Conservation (phyloP, 2,113 vertebrate genomes). For the Clarias batrachus region DNA sequence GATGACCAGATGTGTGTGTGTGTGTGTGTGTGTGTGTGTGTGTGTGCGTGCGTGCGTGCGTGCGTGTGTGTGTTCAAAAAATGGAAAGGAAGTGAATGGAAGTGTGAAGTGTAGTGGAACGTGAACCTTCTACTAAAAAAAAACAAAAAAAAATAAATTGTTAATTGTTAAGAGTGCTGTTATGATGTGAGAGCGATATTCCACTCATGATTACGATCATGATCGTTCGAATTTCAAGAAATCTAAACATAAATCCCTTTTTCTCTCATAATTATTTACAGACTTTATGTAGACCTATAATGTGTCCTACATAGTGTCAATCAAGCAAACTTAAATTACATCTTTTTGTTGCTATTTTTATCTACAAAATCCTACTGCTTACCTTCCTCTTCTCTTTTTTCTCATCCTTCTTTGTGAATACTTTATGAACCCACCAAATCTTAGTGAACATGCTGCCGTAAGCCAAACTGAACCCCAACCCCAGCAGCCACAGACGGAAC, state of each 20-base stretch:
- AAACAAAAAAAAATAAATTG: no score
- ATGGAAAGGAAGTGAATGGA: slow-evolving; percentile 26
- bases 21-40: slow-evolving; percentile 3
- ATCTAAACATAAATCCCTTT: background rate
- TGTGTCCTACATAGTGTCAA: background rate
- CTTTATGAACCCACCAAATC: slow-evolving; percentile 97
- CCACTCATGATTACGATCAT: background rate
- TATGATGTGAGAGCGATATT: background rate
- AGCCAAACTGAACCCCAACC: slow-evolving; percentile 89
- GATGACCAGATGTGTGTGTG: background rate
- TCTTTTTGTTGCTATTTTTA: background rate
- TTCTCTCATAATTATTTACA: background rate
- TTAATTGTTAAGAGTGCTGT: background rate
- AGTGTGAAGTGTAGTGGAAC: slow-evolving; percentile 9
- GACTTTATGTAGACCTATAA: background rate
- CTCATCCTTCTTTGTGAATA: slow-evolving; percentile 95
- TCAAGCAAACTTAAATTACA: background rate
- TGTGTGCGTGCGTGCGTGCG: background rate
- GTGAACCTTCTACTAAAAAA: background rate
- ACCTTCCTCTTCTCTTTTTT: slow-evolving; percentile 95
- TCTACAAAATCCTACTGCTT: slow-evolving; percentile 22
- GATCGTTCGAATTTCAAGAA: background rate
- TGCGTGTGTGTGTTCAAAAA: slow-evolving; percentile 10
- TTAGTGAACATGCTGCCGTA: slow-evolving; percentile 98
- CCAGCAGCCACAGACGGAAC: slow-evolving; percentile 88